These are phyloP conservation scores for Tyria jacobaeae DNA, from an alignment of 2,888 invertebrate species.

Conservation along the genomic window DNA sequence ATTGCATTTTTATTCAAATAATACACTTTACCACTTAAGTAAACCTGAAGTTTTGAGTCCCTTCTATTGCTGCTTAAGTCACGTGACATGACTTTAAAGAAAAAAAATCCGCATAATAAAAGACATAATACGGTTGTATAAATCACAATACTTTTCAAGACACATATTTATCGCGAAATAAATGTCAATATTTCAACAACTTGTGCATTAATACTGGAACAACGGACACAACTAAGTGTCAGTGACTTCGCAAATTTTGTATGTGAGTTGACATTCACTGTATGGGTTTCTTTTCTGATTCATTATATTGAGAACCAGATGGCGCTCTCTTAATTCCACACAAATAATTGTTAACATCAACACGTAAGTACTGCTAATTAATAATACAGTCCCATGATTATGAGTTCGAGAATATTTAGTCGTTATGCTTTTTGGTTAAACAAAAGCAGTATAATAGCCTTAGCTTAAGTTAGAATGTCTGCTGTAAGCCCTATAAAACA, in stretches of 20 bases:
- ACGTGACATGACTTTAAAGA: not conserved
- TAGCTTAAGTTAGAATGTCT: not conserved
- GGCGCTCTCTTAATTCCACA: no score
- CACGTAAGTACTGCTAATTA: not conserved
- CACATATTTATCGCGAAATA: no score
- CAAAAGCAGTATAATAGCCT: not conserved
- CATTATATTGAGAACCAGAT: no score
- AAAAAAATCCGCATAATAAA: not conserved
- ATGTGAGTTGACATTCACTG: not conserved
- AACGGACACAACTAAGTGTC: not conserved
- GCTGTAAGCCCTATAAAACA: not conserved
- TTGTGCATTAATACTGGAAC: not conserved
- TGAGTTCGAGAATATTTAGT: not conserved
- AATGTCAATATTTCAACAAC: no score
- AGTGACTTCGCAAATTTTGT: not conserved
- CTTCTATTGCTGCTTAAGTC: not conserved
- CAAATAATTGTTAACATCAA: not conserved
- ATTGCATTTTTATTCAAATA: conserved; percentile 25
- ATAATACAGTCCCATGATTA: not conserved
- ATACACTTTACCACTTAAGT: conserved; percentile 11
- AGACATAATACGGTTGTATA: not conserved
- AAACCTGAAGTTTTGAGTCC: conserved; percentile 13
- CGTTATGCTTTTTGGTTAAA: not conserved
- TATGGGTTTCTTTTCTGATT: not conserved
- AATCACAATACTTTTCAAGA: no score